phyloP scores from a whole-genome alignment of 1,140 invertebrate species.

The Aphidius gifuensis region DNA sequence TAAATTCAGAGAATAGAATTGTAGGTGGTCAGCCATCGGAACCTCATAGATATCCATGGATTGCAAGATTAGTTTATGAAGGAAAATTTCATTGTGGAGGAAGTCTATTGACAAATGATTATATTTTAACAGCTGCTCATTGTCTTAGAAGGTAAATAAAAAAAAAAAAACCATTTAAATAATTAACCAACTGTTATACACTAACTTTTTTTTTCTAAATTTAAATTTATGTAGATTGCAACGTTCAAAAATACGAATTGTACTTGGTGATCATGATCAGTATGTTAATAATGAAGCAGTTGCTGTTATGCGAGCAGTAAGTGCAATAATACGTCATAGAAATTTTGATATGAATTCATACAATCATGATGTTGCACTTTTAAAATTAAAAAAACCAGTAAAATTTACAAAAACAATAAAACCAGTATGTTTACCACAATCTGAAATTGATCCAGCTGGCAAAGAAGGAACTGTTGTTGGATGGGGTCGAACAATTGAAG shows the following conservation, averaged over 20 bases:
- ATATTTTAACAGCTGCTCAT: constrained; percentile 67
- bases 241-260: constrained; percentile 72
- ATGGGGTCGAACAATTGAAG: constrained; percentile 79
- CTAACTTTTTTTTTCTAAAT: neutral
- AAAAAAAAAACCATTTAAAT: constrained; percentile 5
- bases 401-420: constrained; percentile 74
- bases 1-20: constrained; percentile 70
- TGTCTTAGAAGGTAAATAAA: constrained; percentile 60
- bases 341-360: constrained; percentile 81
- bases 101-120: constrained; percentile 73
- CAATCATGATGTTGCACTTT: constrained; percentile 82
- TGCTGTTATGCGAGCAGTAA: constrained; percentile 74
- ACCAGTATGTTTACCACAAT: constrained; percentile 73
- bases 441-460: constrained; percentile 69
- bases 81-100: constrained; percentile 87
- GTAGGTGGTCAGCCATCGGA: constrained; percentile 74
- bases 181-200: neutral
- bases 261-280: constrained; percentile 80
- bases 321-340: constrained; percentile 72
- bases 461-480: constrained; percentile 74
- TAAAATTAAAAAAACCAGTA: constrained; percentile 74
- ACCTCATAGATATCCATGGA: constrained; percentile 82
- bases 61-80: constrained; percentile 78
- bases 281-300: constrained; percentile 71
- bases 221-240: constrained; percentile 51